Evolutionary conservation across 2,797 vertebrate species (phyloP).

Genomic region (Sphaeramia orbicularis): DNA sequence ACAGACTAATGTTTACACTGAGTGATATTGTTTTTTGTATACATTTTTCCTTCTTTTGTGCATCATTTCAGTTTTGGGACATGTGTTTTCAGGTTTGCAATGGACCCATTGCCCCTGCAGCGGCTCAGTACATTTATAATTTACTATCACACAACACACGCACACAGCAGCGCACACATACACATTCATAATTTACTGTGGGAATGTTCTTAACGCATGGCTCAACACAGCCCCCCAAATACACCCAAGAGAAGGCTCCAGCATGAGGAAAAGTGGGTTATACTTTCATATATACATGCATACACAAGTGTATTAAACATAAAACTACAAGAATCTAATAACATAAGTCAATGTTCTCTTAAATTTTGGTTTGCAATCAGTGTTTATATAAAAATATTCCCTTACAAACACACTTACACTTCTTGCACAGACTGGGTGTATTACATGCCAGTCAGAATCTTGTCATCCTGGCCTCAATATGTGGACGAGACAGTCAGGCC

Average conservation of each 20-base stretch:
- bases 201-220: conserved; percentile 84
- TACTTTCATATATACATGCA: conserved; percentile 15
- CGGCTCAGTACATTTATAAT: conserved; percentile 78
- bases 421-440: neutral
- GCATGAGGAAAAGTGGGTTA: conserved; percentile 45
- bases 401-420: conserved; percentile 9
- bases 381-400: neutral
- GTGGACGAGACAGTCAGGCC: conserved; percentile 55
- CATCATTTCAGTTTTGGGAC: conserved; percentile 40
- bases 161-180: conserved; percentile 47
- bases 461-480: conserved; percentile 58
- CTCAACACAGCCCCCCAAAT: conserved; percentile 75
- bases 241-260: conserved; percentile 56
- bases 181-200: conserved; percentile 84
- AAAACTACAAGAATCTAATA: conserved; percentile 17
- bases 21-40: neutral
- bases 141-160: conserved; percentile 62
- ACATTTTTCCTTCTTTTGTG: conserved; percentile 16
- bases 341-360: conserved; percentile 7
- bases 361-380: neutral
- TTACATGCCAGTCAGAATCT: conserved; percentile 50
- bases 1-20: neutral
- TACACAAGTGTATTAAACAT: conserved; percentile 13
- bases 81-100: conserved; percentile 47
- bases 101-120: conserved; percentile 74